A percentile compares a stretch with the other conserved stretches of the same genome.
phyloP scores from a whole-genome alignment of 2,113 vertebrate genomes.

The Monarcha castaneiventris region DNA sequence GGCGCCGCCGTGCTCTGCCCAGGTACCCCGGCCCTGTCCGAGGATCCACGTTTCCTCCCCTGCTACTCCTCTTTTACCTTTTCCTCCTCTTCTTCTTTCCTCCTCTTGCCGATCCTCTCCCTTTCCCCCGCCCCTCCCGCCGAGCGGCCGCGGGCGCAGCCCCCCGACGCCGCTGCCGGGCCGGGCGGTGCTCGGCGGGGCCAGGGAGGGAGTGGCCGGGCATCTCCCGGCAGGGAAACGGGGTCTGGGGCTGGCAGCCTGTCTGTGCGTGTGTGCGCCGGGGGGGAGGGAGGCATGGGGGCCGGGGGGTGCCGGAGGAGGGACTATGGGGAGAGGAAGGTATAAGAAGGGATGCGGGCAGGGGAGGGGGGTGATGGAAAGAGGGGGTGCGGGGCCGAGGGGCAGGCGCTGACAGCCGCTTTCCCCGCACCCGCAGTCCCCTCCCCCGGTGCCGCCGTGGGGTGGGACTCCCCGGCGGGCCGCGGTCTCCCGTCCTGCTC shows the following conservation, averaged over 20 bases:
- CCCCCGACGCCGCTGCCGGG: not conserved
- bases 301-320: slow-evolving; percentile 33
- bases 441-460: slow-evolving; percentile 8
- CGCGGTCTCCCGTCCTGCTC: not conserved
- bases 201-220: slow-evolving; percentile 39
- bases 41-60: not conserved
- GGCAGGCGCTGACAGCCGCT: slow-evolving; percentile 34
- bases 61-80: not conserved
- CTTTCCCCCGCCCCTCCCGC: not conserved
- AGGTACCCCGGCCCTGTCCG: not conserved
- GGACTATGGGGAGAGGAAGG: slow-evolving; percentile 37
- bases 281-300: not conserved
- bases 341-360: slow-evolving; percentile 33
- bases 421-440: not conserved
- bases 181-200: slow-evolving; percentile 16
- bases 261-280: slow-evolving; percentile 2
- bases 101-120: not conserved
- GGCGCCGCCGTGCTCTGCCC: not conserved
- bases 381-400: slow-evolving; percentile 10
- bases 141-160: not conserved
- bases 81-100: not conserved
- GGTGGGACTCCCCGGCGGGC: slow-evolving; percentile 8
- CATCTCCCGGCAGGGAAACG: slow-evolving; percentile 25
- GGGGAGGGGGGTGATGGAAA: slow-evolving; percentile 7
- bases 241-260: slow-evolving; percentile 44